Conservation (phyloP, 2,888 invertebrate genomes). For the Sinotaia quadrata region DNA sequence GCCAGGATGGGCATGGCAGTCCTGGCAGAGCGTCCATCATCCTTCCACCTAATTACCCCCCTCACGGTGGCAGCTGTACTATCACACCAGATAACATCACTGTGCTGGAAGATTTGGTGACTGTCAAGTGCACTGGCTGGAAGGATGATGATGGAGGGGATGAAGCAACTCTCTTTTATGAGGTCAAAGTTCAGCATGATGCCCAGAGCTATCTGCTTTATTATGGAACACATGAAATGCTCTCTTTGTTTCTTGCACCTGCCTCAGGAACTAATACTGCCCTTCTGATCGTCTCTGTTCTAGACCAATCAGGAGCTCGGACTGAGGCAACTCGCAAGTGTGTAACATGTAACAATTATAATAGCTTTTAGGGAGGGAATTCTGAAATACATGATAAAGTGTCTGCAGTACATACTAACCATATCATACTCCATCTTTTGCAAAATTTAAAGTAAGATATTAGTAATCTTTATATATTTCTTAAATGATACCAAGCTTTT, state of each 20-base stretch:
- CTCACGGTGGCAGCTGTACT: constrained; percentile 42
- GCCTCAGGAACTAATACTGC: constrained; percentile 35
- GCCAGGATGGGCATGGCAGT: constrained; percentile 2
- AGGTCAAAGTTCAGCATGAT: constrained; percentile 15
- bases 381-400: too few relatives aligned
- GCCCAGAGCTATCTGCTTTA: constrained; percentile 42
- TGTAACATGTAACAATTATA: too few relatives aligned
- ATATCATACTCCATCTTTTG: too few relatives aligned
- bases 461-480: too few relatives aligned
- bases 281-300: constrained; percentile 43
- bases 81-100: constrained; percentile 32
- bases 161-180: constrained; percentile 8
- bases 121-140: constrained; percentile 45
- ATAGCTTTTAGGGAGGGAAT: too few relatives aligned
- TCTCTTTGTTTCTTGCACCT: constrained; percentile 44
- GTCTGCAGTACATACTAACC: too few relatives aligned
- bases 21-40: constrained; percentile 40
- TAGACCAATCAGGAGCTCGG: constrained; percentile 48
- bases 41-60: constrained; percentile 39
- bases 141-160: constrained; percentile 42
- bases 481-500: too few relatives aligned
- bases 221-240: constrained; percentile 42
- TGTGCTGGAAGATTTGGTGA: constrained; percentile 39
- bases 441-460: too few relatives aligned
- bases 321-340: constrained; percentile 6